Percentiles rank a stretch among this genome's conserved stretches.
phyloP scores from a whole-genome alignment of 2,797 vertebrate species.

The Sciurus vulgaris region DNA sequence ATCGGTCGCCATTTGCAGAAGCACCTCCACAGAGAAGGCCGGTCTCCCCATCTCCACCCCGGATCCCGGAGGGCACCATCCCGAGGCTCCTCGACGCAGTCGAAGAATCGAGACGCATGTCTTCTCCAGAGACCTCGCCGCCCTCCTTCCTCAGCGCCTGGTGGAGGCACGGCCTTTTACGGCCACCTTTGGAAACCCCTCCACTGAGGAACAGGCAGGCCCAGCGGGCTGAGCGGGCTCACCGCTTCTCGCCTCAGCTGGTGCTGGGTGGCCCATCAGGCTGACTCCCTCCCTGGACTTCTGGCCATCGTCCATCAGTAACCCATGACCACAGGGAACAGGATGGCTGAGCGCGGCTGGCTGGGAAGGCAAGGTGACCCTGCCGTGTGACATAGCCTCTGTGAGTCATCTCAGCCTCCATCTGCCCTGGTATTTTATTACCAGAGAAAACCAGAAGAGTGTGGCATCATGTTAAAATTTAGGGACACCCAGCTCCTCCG shows the following conservation, averaged over 20 bases:
- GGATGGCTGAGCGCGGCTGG: not conserved
- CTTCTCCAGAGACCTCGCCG: not conserved
- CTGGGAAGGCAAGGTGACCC: no score
- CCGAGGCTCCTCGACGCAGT: no score
- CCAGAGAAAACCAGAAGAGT: not conserved
- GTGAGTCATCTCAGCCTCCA: not conserved
- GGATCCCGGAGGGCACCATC: not conserved
- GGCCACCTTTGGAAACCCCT: not conserved
- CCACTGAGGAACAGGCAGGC: no score
- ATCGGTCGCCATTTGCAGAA: not conserved
- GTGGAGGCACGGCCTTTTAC: not conserved
- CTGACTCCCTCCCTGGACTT: no score
- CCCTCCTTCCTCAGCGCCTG: not conserved
- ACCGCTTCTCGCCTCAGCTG: no score
- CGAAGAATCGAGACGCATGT: not conserved
- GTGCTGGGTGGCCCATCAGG: no score
- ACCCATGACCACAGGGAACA: not conserved
- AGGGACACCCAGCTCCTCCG: not conserved
- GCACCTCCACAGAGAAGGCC: not conserved
- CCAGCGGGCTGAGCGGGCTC: no score
- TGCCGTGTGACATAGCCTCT: not conserved
- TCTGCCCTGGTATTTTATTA: constrained; percentile 7
- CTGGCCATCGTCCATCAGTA: not conserved
- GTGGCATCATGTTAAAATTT: not conserved
- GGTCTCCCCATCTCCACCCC: not conserved